phyloP scores from a whole-genome alignment of 2,888 invertebrate genomes.

The Aphidius colemani region DNA sequence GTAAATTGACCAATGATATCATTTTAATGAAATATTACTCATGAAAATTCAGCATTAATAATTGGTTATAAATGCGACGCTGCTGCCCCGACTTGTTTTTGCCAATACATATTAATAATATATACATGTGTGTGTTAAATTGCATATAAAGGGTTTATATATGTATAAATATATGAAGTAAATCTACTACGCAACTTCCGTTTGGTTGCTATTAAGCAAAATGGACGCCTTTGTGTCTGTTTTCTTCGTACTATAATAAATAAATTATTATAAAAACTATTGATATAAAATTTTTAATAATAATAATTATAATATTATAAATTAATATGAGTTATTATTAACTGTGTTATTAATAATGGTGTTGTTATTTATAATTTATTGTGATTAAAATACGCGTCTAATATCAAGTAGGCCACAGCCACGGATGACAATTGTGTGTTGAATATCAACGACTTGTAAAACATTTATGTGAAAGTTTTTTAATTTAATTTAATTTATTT shows the following conservation, averaged over 20 bases:
- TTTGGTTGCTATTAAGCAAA: slow-evolving; percentile 57
- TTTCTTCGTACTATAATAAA: slow-evolving; percentile 56
- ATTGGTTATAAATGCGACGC: slow-evolving; percentile 40
- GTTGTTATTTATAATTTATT: slow-evolving; percentile 31
- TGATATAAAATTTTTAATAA: background rate
- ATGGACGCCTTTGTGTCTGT: slow-evolving; percentile 62
- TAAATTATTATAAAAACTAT: slow-evolving; percentile 36
- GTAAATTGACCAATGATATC: slow-evolving; percentile 6
- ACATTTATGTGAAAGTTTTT: slow-evolving; percentile 26
- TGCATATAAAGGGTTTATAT: slow-evolving; percentile 4
- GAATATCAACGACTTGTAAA: slow-evolving; percentile 34
- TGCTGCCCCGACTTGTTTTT: slow-evolving; percentile 27
- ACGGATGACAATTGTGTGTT: slow-evolving; percentile 57
- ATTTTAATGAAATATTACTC: background rate
- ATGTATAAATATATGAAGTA: slow-evolving; percentile 26
- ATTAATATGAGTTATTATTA: slow-evolving; percentile 43
- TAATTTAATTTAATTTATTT: slow-evolving; percentile 2
- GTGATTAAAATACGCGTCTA: slow-evolving; percentile 41
- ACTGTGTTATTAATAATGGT: slow-evolving; percentile 32
- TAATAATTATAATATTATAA: background rate
- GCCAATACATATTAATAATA: slow-evolving; percentile 38
- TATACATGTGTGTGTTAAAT: background rate
- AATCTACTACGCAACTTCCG: slow-evolving; percentile 59
- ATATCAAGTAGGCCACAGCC: slow-evolving; percentile 57
- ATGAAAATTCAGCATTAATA: background rate